These are phyloP conservation scores for Molossus alvarezi DNA, from an alignment of 2,797 vertebrate genomes.

Conservation along the genomic window DNA sequence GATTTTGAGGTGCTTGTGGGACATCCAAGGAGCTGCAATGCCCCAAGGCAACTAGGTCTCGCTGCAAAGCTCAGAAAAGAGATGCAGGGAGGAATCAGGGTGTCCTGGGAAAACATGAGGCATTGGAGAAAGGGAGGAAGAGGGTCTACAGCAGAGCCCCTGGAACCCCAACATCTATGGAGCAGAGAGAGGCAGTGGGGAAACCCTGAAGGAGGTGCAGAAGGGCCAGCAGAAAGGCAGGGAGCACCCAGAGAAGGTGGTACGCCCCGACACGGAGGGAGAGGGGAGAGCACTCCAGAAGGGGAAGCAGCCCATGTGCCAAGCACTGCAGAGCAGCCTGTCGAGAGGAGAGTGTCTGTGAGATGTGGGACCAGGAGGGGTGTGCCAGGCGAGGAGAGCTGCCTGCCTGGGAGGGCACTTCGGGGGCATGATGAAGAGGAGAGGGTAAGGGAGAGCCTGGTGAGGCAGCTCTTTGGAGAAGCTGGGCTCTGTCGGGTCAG, in stretches of 20 bases:
- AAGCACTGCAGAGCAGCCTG: neutral
- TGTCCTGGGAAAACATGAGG: neutral
- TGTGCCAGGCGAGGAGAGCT: neutral
- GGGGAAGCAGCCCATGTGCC: neutral
- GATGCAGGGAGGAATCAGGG: neutral
- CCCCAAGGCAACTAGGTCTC: neutral
- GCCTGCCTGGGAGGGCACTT: no score
- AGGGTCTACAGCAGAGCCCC: neutral
- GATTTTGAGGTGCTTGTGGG: neutral
- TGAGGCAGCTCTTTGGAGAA: neutral
- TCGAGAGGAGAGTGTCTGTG: fast-evolving
- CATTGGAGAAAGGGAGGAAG: neutral
- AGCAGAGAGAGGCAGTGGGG: neutral
- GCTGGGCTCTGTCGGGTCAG: neutral
- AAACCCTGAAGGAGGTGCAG: neutral
- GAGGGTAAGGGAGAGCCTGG: fast-evolving
- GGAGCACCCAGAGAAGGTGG: neutral
- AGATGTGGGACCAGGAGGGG: neutral
- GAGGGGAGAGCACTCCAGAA: neutral
- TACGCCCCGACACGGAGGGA: neutral
- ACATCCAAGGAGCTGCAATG: neutral
- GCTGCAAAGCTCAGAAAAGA: neutral
- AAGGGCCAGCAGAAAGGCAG: neutral
- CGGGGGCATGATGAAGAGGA: neutral
- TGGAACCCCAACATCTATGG: neutral